A percentile compares a stretch with the other conserved stretches of the same genome.
Conservation (phyloP, 2,797 vertebrate genomes). For the Halcyon leucocephala region DNA sequence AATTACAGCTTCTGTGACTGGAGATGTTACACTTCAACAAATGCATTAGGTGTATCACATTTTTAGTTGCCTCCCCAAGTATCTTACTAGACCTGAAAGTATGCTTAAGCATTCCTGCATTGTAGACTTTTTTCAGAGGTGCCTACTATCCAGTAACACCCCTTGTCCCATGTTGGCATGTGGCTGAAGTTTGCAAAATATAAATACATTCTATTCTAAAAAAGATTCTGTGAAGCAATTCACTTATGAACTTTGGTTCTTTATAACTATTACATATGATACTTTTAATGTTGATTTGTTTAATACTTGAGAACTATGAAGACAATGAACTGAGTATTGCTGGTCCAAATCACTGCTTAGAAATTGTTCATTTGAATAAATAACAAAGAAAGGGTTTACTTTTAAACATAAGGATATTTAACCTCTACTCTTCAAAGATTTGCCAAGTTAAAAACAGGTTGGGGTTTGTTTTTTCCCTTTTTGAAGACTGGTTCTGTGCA, state of each 20-base stretch:
- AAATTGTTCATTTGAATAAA: slow-evolving; percentile 44
- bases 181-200: slow-evolving; percentile 47
- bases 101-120: slow-evolving; percentile 59
- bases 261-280: neutral
- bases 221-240: slow-evolving; percentile 2
- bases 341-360: slow-evolving; percentile 48
- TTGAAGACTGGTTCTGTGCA: slow-evolving; percentile 22
- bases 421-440: neutral
- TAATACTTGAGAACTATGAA: slow-evolving; percentile 27
- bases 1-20: slow-evolving; percentile 70
- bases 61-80: slow-evolving; percentile 51
- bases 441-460: neutral
- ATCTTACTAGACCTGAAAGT: slow-evolving; percentile 46
- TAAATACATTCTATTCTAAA: neutral
- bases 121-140: slow-evolving; percentile 47
- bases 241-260: neutral
- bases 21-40: slow-evolving; percentile 40
- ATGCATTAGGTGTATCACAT: slow-evolving; percentile 16
- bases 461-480: neutral
- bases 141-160: slow-evolving; percentile 31
- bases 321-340: slow-evolving; percentile 41
- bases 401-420: slow-evolving; percentile 16
- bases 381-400: neutral
- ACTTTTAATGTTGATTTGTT: neutral
- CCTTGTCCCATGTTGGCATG: slow-evolving; percentile 11